These are phyloP conservation scores for Eupithecia tripunctaria DNA, from an alignment of 2,888 invertebrate species.

Conservation along the genomic window DNA sequence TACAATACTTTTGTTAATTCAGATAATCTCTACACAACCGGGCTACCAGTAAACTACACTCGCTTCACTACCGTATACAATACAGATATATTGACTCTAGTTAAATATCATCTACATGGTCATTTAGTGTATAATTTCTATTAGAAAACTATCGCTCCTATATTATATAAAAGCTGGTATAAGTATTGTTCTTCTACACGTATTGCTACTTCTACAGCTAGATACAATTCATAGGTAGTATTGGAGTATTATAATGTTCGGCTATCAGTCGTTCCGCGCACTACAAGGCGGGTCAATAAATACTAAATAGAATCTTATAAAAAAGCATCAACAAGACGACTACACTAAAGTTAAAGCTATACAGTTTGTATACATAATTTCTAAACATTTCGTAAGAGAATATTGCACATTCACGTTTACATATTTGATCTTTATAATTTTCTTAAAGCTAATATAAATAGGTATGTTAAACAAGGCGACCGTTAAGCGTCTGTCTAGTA, in stretches of 20 bases:
- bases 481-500: constrained; percentile 62
- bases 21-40: constrained; percentile 49
- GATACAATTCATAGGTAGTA: constrained; percentile 68
- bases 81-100: constrained; percentile 58
- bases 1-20: constrained; percentile 5
- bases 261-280: constrained; percentile 80
- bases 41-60: constrained; percentile 52
- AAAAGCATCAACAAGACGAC: constrained; percentile 84
- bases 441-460: constrained; percentile 57
- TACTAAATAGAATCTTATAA: constrained; percentile 83
- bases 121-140: constrained; percentile 68
- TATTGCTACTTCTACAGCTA: constrained; percentile 68
- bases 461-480: constrained; percentile 70
- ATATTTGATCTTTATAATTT: constrained; percentile 57
- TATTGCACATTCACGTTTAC: constrained; percentile 76
- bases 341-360: constrained; percentile 82
- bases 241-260: constrained; percentile 79
- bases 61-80: constrained; percentile 54
- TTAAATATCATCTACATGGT: constrained; percentile 51
- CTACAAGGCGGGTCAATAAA: constrained; percentile 80
- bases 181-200: constrained; percentile 53
- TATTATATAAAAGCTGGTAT: constrained; percentile 73
- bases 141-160: constrained; percentile 78
- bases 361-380: constrained; percentile 82
- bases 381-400: constrained; percentile 82